Evolutionary conservation across 2,888 invertebrate species (phyloP).

Genomic region (Eueremaeus valkanovi): DNA sequence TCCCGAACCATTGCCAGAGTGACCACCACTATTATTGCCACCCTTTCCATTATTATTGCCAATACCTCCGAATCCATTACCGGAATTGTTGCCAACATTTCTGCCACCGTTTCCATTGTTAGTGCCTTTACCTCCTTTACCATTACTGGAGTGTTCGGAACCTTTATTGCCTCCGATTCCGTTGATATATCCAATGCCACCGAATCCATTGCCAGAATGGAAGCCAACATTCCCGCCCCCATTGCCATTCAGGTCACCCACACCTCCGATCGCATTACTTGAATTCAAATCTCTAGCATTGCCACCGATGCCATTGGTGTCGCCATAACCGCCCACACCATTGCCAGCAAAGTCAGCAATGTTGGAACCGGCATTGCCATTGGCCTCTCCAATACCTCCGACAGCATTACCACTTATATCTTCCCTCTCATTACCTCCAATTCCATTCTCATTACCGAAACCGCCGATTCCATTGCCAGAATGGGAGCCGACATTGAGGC

Average conservation of each 20-base stretch:
- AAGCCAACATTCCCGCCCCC: neutral
- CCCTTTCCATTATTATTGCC: slow-evolving; percentile 17
- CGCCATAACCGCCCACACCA: neutral
- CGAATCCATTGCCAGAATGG: slow-evolving; percentile 2
- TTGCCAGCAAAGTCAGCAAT: neutral
- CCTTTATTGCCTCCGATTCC: slow-evolving; percentile 1
- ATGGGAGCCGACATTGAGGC: neutral
- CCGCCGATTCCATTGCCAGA: slow-evolving; percentile 3
- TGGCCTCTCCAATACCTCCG: neutral
- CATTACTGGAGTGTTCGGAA: neutral
- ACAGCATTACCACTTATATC: neutral
- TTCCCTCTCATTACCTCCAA: neutral
- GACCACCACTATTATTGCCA: neutral
- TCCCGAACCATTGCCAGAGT: neutral
- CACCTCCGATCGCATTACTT: neutral
- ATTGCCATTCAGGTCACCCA: neutral
- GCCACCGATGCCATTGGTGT: neutral
- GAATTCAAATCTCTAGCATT: neutral
- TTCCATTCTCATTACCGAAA: neutral
- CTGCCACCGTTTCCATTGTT: slow-evolving; percentile 6
- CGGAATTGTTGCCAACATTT: neutral
- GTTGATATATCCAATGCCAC: neutral
- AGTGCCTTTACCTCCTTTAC: neutral
- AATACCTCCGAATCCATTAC: slow-evolving; percentile 2
- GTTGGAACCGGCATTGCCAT: neutral